phyloP scores from a whole-genome alignment of 2,113 vertebrate species.

The Mesitornis unicolor region DNA sequence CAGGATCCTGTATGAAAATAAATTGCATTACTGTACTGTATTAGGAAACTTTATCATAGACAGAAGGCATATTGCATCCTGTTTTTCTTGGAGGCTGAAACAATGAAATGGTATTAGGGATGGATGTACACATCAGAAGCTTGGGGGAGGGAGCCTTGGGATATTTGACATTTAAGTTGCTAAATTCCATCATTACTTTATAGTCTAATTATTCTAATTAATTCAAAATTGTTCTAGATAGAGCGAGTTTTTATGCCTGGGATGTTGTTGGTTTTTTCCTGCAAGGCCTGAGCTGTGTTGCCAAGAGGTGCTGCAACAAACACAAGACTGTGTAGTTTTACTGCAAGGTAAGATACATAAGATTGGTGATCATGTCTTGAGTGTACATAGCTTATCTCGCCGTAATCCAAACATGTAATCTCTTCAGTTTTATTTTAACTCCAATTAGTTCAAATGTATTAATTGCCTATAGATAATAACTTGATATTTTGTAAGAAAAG shows the following conservation, averaged over 20 bases:
- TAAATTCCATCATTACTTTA: constrained; percentile 20
- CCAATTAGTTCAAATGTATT: background rate
- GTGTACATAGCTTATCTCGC: background rate
- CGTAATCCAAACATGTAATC: background rate
- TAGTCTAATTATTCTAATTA: constrained; percentile 24
- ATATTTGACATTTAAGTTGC: background rate
- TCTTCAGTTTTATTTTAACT: background rate
- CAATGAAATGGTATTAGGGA: background rate
- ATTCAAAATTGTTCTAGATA: background rate
- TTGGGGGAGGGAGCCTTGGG: background rate
- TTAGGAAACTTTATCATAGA: constrained; percentile 66
- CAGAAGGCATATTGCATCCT: constrained; percentile 63
- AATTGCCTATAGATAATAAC: background rate
- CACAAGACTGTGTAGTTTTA: background rate
- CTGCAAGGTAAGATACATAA: background rate
- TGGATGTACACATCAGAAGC: background rate
- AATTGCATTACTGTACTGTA: constrained; percentile 62
- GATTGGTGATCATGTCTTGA: background rate
- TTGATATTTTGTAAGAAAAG: background rate
- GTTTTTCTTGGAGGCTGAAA: constrained; percentile 58
- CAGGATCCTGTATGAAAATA: constrained; percentile 66
- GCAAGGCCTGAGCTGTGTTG: background rate
- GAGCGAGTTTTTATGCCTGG: background rate
- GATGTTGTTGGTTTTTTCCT: background rate
- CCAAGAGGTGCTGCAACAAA: background rate